Evolutionary conservation across 2,113 vertebrate genomes (phyloP).

Genomic region (Hippocampus zosterae): DNA sequence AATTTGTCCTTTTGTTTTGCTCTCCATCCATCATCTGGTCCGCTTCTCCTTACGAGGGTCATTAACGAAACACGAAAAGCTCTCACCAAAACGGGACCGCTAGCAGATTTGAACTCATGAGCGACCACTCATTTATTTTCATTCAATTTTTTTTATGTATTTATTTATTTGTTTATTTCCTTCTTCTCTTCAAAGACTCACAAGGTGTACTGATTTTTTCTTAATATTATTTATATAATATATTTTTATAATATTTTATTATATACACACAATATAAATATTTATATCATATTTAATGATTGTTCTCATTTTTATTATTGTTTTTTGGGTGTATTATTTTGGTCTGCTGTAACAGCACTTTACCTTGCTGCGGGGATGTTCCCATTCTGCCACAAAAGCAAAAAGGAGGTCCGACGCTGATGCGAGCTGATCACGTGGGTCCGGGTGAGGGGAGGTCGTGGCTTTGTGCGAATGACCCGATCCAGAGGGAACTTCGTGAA

Average conservation of each 20-base stretch:
- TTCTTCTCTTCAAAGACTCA: no score
- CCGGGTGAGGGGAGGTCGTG: not conserved
- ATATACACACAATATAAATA: no score
- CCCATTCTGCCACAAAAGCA: not conserved
- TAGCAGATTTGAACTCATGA: not conserved
- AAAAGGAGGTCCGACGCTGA: not conserved
- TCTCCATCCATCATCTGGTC: no score
- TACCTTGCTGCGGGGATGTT: constrained; percentile 7
- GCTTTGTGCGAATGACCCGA: not conserved
- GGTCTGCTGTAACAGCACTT: not conserved
- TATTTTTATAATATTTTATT: no score
- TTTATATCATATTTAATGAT: not conserved
- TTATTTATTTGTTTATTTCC: no score
- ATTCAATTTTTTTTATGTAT: no score
- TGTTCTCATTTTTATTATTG: not conserved
- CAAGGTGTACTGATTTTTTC: not conserved
- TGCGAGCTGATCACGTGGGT: not conserved
- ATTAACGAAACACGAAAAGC: not conserved
- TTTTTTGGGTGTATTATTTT: not conserved
- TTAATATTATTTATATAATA: no score
- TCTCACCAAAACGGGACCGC: not conserved
- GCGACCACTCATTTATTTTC: not conserved
- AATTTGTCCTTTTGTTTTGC: not conserved
- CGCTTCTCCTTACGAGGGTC: not conserved
- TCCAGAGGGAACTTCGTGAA: not conserved